phyloP scores from a whole-genome alignment of 2,113 vertebrate species.

The Triplophysa tibetana region DNA sequence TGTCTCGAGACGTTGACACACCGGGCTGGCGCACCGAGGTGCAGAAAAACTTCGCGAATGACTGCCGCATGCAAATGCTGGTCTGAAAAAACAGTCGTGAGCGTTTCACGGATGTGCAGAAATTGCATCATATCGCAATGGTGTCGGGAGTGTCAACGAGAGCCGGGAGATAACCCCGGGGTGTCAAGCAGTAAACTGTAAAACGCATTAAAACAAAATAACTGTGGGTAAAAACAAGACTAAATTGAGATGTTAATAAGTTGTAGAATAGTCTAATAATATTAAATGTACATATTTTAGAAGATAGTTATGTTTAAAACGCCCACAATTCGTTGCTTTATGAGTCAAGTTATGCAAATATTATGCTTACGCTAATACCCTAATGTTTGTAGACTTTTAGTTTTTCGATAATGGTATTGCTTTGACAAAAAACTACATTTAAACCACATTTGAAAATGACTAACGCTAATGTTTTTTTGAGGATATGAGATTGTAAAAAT shows the following conservation, averaged over 20 bases:
- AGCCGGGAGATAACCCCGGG: not conserved
- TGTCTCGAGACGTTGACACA: not conserved
- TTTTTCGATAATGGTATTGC: not conserved
- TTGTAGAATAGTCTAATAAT: too few relatives aligned
- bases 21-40: not conserved
- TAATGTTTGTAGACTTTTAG: not conserved
- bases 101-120: conserved; percentile 2
- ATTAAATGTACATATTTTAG: too few relatives aligned
- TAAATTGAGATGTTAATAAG: too few relatives aligned
- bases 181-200: not conserved
- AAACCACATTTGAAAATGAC: not conserved
- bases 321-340: too few relatives aligned
- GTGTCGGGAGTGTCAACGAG: not conserved
- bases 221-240: conserved; percentile 4
- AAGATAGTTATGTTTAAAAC: too few relatives aligned
- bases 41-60: not conserved
- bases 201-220: not conserved
- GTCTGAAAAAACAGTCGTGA: not conserved
- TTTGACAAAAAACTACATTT: not conserved
- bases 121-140: not conserved
- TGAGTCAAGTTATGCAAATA: not conserved
- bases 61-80: not conserved
- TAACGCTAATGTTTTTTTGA: too few relatives aligned
- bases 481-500: too few relatives aligned
- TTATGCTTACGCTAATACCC: not conserved